Conservation (phyloP, 1,140 invertebrate genomes). For the Tetranychus urticae region DNA sequence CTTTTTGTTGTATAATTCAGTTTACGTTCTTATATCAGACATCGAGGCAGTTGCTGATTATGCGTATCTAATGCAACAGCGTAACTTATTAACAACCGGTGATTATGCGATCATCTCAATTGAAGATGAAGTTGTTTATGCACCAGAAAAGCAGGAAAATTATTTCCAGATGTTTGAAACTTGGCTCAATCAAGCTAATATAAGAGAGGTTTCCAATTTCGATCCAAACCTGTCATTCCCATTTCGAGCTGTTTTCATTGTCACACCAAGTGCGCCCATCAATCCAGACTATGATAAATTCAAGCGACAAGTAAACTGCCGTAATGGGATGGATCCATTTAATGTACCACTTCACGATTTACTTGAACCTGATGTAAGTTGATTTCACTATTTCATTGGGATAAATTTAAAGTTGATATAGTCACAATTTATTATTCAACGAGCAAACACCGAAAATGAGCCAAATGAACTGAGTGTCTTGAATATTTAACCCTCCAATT, state of each 20-base stretch:
- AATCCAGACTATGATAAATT: slow-evolving; percentile 12
- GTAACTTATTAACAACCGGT: slow-evolving; percentile 39
- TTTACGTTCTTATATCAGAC: slow-evolving; percentile 64
- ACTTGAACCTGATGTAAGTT: slow-evolving; percentile 18
- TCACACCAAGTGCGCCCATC: slow-evolving; percentile 23
- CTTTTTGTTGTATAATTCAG: slow-evolving; percentile 21
- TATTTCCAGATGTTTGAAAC: slow-evolving; percentile 1
- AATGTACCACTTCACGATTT: slow-evolving; percentile 42
- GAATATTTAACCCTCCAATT: no score
- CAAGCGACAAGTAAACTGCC: slow-evolving; percentile 18
- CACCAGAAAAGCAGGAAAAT: slow-evolving; percentile 27
- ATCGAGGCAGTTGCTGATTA: slow-evolving; percentile 57
- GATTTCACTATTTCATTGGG: no score
- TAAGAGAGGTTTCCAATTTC: background rate
- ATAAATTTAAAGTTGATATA: no score
- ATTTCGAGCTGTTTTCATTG: slow-evolving; percentile 41
- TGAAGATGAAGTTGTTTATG: slow-evolving; percentile 58
- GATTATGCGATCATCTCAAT: slow-evolving; percentile 63
- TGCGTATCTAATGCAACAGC: slow-evolving; percentile 35
- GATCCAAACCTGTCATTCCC: slow-evolving; percentile 16
- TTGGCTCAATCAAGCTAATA: background rate
- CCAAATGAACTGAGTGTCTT: no score
- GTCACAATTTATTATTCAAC: no score
- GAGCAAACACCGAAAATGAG: no score
- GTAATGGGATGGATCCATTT: slow-evolving; percentile 38